Conservation (phyloP, 2,797 vertebrate species). For the Aplochiton taeniatus region DNA sequence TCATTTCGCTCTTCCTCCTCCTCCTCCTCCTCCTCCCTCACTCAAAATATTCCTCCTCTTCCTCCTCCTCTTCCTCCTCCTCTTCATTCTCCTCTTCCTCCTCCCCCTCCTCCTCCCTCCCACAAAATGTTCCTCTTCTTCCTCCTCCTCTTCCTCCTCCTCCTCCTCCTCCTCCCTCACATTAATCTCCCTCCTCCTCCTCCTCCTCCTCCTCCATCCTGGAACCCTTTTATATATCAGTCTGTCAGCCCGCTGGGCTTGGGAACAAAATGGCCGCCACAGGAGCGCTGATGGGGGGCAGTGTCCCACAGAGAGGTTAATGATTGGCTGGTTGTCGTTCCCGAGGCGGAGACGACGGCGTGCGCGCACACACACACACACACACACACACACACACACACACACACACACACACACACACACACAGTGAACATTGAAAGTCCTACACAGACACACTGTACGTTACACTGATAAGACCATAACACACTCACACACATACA, state of each 20-base stretch:
- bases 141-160: not conserved
- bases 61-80: not conserved
- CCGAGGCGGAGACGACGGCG: slow-evolving; percentile 46
- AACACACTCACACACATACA: too few species aligned
- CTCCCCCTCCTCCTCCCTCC: not conserved
- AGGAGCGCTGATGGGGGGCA: slow-evolving; percentile 50
- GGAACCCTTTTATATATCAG: slow-evolving; percentile 27
- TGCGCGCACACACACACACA: too few species aligned
- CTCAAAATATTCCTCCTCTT: too few species aligned
- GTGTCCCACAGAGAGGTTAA: slow-evolving; percentile 66
- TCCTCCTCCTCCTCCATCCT: not conserved
- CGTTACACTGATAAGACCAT: too few species aligned
- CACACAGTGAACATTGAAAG: too few species aligned
- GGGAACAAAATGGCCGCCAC: slow-evolving; percentile 58
- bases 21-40: not conserved
- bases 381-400: not conserved
- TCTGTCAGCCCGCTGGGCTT: slow-evolving; percentile 17
- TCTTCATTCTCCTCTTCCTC: not conserved
- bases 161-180: not conserved
- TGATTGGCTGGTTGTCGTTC: slow-evolving; percentile 63
- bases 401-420: slow-evolving; percentile 10
- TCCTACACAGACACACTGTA: too few species aligned
- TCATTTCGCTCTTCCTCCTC: too few species aligned
- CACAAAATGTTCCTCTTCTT: not conserved
- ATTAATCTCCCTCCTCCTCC: not conserved